Conservation (phyloP, 2,113 vertebrate species). For the Clarias macrocephalus region DNA sequence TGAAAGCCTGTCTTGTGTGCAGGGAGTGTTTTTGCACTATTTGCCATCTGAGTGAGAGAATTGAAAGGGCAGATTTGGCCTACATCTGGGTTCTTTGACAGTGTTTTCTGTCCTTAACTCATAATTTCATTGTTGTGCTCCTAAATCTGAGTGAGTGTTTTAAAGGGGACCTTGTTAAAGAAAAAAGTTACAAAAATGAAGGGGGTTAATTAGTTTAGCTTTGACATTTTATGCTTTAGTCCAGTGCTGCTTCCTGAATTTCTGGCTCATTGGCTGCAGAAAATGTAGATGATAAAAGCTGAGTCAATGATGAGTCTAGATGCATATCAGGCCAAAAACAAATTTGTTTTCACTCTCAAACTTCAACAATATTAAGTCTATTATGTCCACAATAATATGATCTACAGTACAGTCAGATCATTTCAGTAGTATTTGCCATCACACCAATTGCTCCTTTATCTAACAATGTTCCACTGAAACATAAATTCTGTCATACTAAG, state of each 20-base stretch:
- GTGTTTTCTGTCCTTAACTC: background rate
- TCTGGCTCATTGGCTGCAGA: background rate
- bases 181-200: background rate
- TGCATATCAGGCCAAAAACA: background rate
- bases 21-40: conserved; percentile 22
- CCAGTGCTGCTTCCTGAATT: background rate
- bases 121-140: background rate
- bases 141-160: background rate
- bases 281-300: background rate
- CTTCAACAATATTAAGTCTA: background rate
- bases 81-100: background rate
- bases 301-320: background rate
- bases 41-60: conserved; percentile 21
- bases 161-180: background rate
- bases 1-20: conserved; percentile 28
- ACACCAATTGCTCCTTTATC: background rate
- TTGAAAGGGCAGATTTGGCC: conserved; percentile 11
- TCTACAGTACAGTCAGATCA: background rate
- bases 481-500: no score
- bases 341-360: background rate
- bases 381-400: background rate
- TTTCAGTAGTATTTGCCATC: background rate
- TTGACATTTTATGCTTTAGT: background rate
- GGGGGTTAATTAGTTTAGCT: background rate
- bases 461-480: background rate